These are phyloP conservation scores for Siphonodentalium dalli DNA, from an alignment of 2,888 invertebrate species.

Conservation along the genomic window DNA sequence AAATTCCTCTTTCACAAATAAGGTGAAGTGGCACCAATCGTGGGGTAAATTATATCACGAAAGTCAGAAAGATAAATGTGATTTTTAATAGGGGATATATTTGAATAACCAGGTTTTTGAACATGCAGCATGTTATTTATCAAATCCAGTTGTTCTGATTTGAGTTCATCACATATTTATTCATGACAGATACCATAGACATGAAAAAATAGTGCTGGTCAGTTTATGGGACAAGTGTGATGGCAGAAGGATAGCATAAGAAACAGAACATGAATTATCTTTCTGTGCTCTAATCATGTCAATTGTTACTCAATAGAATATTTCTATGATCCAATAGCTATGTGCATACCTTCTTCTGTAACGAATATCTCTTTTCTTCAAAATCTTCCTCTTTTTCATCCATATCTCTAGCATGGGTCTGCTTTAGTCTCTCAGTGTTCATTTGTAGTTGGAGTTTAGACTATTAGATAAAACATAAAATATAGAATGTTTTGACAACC, in stretches of 20 bases:
- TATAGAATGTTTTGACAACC: background rate
- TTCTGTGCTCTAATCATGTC: background rate
- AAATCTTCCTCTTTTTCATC: slow-evolving; percentile 91
- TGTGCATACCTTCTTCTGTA: slow-evolving; percentile 77
- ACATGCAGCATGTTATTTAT: no score
- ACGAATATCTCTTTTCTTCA: slow-evolving; percentile 87
- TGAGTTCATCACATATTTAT: no score
- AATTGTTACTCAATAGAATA: background rate
- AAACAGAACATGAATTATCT: background rate
- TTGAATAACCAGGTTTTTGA: no score
- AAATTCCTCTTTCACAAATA: no score
- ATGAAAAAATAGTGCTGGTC: no score
- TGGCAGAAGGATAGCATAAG: background rate
- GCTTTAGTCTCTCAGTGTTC: slow-evolving; percentile 89
- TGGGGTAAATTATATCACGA: no score
- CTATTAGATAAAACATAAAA: slow-evolving; percentile 33
- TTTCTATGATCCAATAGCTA: background rate
- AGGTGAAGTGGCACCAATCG: no score
- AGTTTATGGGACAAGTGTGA: background rate
- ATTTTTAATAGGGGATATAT: no score
- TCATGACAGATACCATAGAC: no score
- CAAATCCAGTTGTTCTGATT: no score
- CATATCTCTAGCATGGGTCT: slow-evolving; percentile 87
- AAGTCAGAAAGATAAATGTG: no score
- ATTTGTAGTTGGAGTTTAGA: slow-evolving; percentile 92